Conservation (phyloP, 2,113 vertebrate genomes). For the Toxotes jaculatrix region DNA sequence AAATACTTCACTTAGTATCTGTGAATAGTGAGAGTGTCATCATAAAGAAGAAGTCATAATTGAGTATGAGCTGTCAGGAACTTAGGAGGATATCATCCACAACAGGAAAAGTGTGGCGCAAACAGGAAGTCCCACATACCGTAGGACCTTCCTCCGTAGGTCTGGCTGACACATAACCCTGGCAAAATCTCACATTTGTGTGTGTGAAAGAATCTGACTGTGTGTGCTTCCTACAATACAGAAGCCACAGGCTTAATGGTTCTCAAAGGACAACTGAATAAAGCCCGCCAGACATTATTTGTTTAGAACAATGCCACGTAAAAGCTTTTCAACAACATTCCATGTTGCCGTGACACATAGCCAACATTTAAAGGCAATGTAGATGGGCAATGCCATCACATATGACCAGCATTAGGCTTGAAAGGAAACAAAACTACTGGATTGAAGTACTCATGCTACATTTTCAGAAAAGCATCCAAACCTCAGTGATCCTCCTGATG, state of each 20-base stretch:
- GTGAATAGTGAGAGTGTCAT: slow-evolving; percentile 42
- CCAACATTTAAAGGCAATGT: neutral
- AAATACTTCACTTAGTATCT: slow-evolving; percentile 49
- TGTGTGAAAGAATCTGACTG: slow-evolving; percentile 12
- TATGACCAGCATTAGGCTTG: neutral
- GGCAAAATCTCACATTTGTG: slow-evolving; percentile 7
- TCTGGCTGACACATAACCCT: slow-evolving; percentile 50
- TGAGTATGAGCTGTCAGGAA: slow-evolving; percentile 42
- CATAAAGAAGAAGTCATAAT: slow-evolving; percentile 31
- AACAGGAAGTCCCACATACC: slow-evolving; percentile 79
- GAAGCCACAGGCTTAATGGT: neutral
- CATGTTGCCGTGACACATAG: neutral
- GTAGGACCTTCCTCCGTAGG: slow-evolving; percentile 55
- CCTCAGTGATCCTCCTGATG: slow-evolving; percentile 8
- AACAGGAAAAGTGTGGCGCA: slow-evolving; percentile 79
- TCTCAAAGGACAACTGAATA: slow-evolving; percentile 13
- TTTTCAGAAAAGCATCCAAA: slow-evolving; percentile 2
- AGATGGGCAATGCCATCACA: neutral
- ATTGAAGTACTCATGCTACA: neutral
- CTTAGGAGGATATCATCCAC: slow-evolving; percentile 60
- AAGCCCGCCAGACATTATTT: slow-evolving; percentile 9
- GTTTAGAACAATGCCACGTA: neutral
- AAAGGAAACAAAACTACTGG: neutral
- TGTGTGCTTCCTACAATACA: slow-evolving; percentile 6
- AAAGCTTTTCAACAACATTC: neutral